Conservation (phyloP, 2,888 invertebrate species). For the Conistra vaccinii region DNA sequence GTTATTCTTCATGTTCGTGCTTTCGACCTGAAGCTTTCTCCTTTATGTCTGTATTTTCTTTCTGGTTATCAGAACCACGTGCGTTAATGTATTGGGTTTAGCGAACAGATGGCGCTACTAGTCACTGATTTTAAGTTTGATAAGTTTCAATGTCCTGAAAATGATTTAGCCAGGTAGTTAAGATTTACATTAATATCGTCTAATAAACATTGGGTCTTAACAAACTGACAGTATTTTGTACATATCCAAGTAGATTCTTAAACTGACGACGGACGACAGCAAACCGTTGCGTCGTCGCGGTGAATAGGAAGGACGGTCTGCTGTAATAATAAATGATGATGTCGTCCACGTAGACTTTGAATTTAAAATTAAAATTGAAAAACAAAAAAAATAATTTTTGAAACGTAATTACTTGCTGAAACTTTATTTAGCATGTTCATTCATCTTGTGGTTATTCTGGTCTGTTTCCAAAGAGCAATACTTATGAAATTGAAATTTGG, state of each 20-base stretch:
- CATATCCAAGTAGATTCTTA: background rate
- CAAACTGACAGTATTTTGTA: background rate
- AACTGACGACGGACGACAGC: background rate
- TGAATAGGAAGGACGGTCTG: no score
- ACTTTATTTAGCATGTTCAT: conserved; percentile 17
- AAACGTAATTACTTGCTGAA: conserved; percentile 14
- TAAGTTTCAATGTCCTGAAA: background rate
- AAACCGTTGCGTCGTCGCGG: no score
- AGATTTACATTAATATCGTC: background rate
- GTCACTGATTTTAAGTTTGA: background rate
- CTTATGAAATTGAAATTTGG: background rate
- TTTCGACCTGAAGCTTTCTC: conserved; percentile 2
- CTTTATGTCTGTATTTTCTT: background rate
- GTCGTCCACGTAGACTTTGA: conserved; percentile 3
- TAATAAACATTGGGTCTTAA: background rate
- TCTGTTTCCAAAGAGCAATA: background rate
- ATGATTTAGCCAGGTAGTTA: background rate
- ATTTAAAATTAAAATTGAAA: background rate
- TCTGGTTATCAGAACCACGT: background rate
- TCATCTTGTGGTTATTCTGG: conserved; percentile 1
- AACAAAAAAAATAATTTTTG: background rate
- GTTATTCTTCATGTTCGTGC: background rate
- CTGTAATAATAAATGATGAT: conserved; percentile 9
- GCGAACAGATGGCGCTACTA: conserved; percentile 16
- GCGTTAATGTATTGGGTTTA: background rate